Base-by-base conservation (phyloP, 2,888 invertebrate species). In the Cylindroiulus punctatus region DNA sequence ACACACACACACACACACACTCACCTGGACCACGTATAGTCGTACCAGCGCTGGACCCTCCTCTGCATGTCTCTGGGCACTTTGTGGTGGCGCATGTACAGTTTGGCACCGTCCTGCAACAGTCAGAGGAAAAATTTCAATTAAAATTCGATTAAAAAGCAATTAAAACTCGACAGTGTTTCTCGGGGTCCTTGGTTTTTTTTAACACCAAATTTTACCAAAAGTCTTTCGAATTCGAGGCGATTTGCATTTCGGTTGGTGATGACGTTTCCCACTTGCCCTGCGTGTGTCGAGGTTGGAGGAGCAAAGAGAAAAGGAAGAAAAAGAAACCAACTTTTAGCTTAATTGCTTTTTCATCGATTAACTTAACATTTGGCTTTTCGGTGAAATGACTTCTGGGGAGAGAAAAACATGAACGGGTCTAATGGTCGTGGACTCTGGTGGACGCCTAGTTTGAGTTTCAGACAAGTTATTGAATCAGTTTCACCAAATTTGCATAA, bases 211-310 rank as follows among this genome's bases (percentile, higher is more conserved):
- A 4, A n/a, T 85, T 92, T 91, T 89, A 93, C 93, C 91, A 98
- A 92, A 47, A 98, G 93, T 88, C 98, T 92, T 92, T 98, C 98
- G 90, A 98, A 98, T 92, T 98, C 98, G 89, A 98, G 93, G 85
- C 98, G 94, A 91, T 97, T 98, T 84, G 98, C 98, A 91, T 98
- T 98, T 89, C 98, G 94, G 92, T 98, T 98, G 85, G 97, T 98
- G 91, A 98, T 98, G 90, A 98, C 98, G 92, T 98, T 98, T 88
- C 98, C 98, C 86, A 98, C 98, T 93, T 98, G 98, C 86, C 98
- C 94, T 94, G 90, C n/a, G 26, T n/a, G n/a, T 44, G 14, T 44
- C n/a, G 1, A 19, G 52, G 12, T 52, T n/a, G n/a, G 7, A 52
- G 1, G 12, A 47, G 47, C 4, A 4, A 44, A n/a, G 12, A n/a